Conservation (phyloP, 1,140 invertebrate species). For the Choristoneura fumiferana region DNA sequence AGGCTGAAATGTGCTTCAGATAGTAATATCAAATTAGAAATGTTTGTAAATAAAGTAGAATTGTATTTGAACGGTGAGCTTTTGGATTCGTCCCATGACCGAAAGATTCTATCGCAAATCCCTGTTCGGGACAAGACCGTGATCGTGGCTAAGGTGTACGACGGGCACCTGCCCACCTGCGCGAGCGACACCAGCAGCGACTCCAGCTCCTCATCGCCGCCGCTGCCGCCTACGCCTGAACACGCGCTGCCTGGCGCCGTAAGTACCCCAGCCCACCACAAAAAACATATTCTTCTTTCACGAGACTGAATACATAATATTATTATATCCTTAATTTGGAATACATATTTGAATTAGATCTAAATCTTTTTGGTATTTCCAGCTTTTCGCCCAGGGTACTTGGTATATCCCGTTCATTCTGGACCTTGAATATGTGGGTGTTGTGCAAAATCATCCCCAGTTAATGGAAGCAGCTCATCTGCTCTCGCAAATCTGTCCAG, state of each 20-base stretch:
- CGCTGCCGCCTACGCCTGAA: constrained; percentile 91
- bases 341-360: no score
- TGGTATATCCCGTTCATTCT: constrained; percentile 93
- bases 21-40: constrained; percentile 90
- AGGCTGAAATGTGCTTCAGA: constrained; percentile 85
- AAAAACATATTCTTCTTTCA: no score
- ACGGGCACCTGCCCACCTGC: constrained; percentile 67
- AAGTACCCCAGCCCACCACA: constrained; percentile 67
- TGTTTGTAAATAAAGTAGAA: constrained; percentile 93
- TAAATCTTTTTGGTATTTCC: constrained; percentile 32
- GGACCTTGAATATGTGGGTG: constrained; percentile 93
- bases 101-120: constrained; percentile 92
- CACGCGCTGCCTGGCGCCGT: constrained; percentile 94
- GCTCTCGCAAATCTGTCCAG: constrained; percentile 93
- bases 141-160: constrained; percentile 88
- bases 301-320: no score
- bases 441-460: constrained; percentile 86
- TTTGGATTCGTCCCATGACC: constrained; percentile 92
- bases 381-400: constrained; percentile 84
- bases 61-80: constrained; percentile 94
- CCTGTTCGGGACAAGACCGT: constrained; percentile 95
- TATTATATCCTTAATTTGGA: no score
- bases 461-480: constrained; percentile 92
- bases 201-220: constrained; percentile 93
- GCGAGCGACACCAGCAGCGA: constrained; percentile 88